Percentiles rank a stretch among this genome's conserved stretches.
These are phyloP conservation scores for Volucella zonaria DNA, from an alignment of 2,888 invertebrate genomes.

Conservation along the genomic window DNA sequence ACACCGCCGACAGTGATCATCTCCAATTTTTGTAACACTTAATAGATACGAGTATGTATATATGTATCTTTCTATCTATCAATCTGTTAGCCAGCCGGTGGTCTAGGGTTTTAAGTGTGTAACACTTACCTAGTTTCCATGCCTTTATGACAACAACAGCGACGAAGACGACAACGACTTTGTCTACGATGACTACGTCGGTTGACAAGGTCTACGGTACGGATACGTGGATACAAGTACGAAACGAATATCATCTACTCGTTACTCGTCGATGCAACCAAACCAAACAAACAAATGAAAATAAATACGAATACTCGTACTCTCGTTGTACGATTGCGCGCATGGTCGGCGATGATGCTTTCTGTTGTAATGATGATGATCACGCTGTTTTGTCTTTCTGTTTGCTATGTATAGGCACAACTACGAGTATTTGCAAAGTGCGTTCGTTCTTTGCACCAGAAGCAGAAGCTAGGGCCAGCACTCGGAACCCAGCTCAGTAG, in stretches of 20 bases:
- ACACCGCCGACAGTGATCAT: constrained; percentile 26
- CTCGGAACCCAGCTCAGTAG: neutral
- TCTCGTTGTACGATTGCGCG: constrained; percentile 55
- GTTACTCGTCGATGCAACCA: constrained; percentile 33
- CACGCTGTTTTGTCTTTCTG: constrained; percentile 55
- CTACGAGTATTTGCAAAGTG: constrained; percentile 48
- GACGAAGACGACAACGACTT: constrained; percentile 9
- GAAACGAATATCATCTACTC: too few relatives aligned
- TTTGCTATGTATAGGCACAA: constrained; percentile 10
- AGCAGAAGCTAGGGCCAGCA: constrained; percentile 47
- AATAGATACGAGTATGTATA: too few relatives aligned
- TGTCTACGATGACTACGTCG: constrained; percentile 53
- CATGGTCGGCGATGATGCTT: constrained; percentile 48
- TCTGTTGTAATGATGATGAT: constrained; percentile 67
- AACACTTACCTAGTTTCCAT: constrained; percentile 74
- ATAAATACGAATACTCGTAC: constrained; percentile 34
- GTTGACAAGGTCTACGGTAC: constrained; percentile 67
- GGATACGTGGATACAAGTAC: constrained; percentile 1
- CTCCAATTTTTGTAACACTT: constrained; percentile 49
- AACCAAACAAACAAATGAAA: constrained; percentile 59
- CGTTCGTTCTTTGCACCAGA: constrained; percentile 50
- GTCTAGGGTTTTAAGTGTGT: constrained; percentile 70
- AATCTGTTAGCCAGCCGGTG: constrained; percentile 59
- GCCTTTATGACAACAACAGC: constrained; percentile 21
- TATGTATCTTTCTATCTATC: constrained; percentile 34